Conservation (phyloP, 2,888 invertebrate species). For the Gymnoscelis rufifasciata region DNA sequence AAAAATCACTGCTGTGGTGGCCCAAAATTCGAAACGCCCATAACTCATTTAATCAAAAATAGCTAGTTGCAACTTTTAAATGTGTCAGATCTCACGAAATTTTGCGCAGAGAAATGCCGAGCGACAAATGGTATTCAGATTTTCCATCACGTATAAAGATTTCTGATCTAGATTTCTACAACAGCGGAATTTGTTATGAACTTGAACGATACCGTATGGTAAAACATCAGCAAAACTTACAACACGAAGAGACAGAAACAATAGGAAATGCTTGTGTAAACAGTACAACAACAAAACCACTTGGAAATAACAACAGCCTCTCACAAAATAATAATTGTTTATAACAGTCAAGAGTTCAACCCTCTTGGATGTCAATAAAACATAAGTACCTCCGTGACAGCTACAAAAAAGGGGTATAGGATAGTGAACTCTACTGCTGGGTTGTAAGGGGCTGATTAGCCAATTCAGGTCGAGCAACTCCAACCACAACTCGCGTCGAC, state of each 20-base stretch:
- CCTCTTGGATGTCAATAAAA: slow-evolving; percentile 30
- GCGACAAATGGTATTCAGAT: too few species aligned
- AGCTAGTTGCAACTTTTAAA: too few species aligned
- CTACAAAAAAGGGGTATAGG: slow-evolving; percentile 9
- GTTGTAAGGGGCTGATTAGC: slow-evolving; percentile 15
- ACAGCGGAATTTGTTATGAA: too few species aligned
- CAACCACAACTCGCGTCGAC: slow-evolving; percentile 22
- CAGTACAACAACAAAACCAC: slow-evolving; percentile 20
- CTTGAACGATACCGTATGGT: too few species aligned
- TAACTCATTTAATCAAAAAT: too few species aligned
- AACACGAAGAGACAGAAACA: slow-evolving; percentile 3
- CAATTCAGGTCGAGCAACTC: background rate
- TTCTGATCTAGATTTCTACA: too few species aligned
- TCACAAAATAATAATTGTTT: slow-evolving; percentile 34
- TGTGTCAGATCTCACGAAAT: too few species aligned
- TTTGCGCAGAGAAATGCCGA: too few species aligned
- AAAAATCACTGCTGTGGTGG: too few species aligned
- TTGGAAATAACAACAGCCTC: slow-evolving; percentile 22
- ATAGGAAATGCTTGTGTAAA: slow-evolving; percentile 24
- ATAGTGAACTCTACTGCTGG: slow-evolving; percentile 19
- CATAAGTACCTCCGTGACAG: slow-evolving; percentile 22
- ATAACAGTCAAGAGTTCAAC: slow-evolving; percentile 33
- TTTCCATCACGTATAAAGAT: background rate
- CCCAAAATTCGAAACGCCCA: too few species aligned
- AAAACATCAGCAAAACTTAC: background rate